Evolutionary conservation across 1,140 invertebrate species (phyloP).

Genomic region (Ectropis grisescens): DNA sequence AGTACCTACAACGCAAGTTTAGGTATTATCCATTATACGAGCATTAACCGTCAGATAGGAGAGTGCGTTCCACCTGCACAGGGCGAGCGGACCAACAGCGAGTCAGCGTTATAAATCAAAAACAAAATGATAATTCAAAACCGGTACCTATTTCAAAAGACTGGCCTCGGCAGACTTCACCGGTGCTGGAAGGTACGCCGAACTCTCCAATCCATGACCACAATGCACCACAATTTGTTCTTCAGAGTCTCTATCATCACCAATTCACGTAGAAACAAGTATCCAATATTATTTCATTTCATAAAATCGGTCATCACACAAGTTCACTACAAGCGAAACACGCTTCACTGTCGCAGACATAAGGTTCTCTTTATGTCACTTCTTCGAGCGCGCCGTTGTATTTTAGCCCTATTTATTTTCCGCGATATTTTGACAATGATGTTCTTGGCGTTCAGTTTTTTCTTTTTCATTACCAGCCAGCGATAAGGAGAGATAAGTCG

Average conservation of each 20-base stretch:
- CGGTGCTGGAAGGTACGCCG: constrained; percentile 34
- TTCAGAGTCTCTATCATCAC: constrained; percentile 26
- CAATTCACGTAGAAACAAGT: constrained; percentile 26
- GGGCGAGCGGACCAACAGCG: constrained; percentile 14
- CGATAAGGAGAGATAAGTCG: neutral
- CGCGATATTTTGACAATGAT: constrained; percentile 52
- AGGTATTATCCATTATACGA: too few species aligned
- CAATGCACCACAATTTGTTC: constrained; percentile 13
- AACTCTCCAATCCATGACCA: constrained; percentile 50
- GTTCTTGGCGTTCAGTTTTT: constrained; percentile 15
- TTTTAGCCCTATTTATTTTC: constrained; percentile 62
- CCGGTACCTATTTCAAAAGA: constrained; percentile 66
- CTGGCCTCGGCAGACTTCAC: constrained; percentile 53
- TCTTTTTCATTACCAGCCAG: neutral
- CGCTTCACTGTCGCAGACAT: constrained; percentile 27
- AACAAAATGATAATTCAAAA: constrained; percentile 66
- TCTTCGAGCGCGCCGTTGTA: constrained; percentile 25
- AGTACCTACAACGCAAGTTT: too few species aligned
- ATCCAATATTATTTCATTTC: constrained; percentile 40
- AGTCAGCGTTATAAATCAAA: constrained; percentile 52
- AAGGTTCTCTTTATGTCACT: constrained; percentile 37
- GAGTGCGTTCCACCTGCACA: constrained; percentile 27
- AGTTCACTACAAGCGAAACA: constrained; percentile 20
- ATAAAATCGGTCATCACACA: constrained; percentile 33
- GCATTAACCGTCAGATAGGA: too few species aligned